Conservation (phyloP, 2,113 vertebrate species). For the Pachyramphus minor region DNA sequence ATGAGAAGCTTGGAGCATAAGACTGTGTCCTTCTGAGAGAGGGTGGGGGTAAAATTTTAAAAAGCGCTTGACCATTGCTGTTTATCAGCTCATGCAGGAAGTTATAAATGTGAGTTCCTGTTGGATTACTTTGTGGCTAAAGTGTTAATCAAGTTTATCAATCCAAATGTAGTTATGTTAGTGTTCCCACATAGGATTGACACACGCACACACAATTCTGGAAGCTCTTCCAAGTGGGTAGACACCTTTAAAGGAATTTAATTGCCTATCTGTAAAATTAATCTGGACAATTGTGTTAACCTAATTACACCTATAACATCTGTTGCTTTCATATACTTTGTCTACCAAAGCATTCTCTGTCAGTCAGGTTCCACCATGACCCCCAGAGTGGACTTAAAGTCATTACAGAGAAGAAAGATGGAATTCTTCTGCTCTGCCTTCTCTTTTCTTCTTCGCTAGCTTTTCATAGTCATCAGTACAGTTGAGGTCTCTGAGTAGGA, state of each 20-base stretch:
- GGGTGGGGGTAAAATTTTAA: not conserved
- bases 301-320: not conserved
- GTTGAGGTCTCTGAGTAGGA: not conserved
- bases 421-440: not conserved
- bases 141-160: not conserved
- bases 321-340: not conserved
- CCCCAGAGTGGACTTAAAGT: not conserved
- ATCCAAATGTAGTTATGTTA: not conserved
- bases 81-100: not conserved
- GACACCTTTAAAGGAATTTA: not conserved
- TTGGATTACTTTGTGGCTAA: not conserved
- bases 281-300: not conserved
- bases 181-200: not conserved
- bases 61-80: not conserved
- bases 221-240: not conserved
- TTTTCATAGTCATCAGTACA: not conserved
- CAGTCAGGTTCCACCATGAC: not conserved
- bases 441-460: not conserved
- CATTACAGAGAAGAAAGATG: not conserved
- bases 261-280: not conserved
- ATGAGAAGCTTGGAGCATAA: not conserved
- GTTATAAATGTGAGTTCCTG: not conserved
- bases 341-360: not conserved
- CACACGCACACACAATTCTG: not conserved
- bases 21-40: not conserved